A percentile compares a stretch with the other conserved stretches of the same genome.
Conservation (phyloP, 1,140 invertebrate species). For the Listronotus oregonensis region DNA sequence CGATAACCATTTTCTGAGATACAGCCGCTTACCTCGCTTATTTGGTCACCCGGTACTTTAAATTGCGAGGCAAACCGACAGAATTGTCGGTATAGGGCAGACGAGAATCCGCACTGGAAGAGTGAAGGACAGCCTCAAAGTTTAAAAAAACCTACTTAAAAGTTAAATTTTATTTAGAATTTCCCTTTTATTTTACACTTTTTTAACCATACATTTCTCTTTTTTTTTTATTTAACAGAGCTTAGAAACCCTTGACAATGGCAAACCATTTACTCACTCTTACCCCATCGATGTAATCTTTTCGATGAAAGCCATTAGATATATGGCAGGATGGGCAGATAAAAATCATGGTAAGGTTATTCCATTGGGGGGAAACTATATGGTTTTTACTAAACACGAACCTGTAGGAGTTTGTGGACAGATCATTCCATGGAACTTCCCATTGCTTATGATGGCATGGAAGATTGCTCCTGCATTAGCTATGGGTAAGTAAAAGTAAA, state of each 20-base stretch:
- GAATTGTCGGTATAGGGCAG: no score
- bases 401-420: slow-evolving; percentile 97
- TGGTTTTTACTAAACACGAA: slow-evolving; percentile 92
- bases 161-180: no score
- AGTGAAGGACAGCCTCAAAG: no score
- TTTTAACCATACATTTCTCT: no score
- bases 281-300: slow-evolving; percentile 76
- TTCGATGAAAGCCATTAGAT: slow-evolving; percentile 71
- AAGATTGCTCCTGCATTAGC: slow-evolving; percentile 74
- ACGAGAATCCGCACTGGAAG: no score
- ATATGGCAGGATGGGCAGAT: slow-evolving; percentile 86
- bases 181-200: no score
- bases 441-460: slow-evolving; percentile 94
- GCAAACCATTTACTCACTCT: slow-evolving; percentile 84
- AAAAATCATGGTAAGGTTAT: slow-evolving; percentile 90
- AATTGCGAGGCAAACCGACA: no score
- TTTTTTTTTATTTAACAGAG: slow-evolving; percentile 65
- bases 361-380: slow-evolving; percentile 85
- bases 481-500: slow-evolving; percentile 74
- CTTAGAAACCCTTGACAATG: slow-evolving; percentile 93
- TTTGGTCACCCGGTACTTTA: no score
- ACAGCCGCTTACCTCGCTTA: no score
- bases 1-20: no score
- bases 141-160: no score
- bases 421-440: slow-evolving; percentile 99